A percentile compares a stretch with the other conserved stretches of the same genome.
Conservation (phyloP, 1,140 invertebrate species). For the Trypoxylus dichotomus region DNA sequence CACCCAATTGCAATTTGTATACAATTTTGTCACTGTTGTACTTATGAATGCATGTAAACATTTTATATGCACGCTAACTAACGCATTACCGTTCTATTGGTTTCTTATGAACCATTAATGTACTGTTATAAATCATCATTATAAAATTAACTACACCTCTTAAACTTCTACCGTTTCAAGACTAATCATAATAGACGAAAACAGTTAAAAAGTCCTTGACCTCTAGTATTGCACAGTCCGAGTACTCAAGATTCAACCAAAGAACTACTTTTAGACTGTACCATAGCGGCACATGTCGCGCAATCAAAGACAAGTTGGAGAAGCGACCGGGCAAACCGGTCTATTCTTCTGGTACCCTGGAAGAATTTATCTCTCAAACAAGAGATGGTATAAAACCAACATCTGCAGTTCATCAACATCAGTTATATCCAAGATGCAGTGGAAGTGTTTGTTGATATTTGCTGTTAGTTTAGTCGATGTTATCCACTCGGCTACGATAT, state of each 20-base stretch:
- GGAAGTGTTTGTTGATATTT: constrained; percentile 29
- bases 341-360: constrained; percentile 9
- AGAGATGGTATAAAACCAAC: constrained; percentile 31
- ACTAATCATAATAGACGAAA: constrained; percentile 6
- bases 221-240: background rate
- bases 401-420: constrained; percentile 24
- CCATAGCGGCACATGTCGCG: background rate
- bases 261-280: background rate
- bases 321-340: constrained; percentile 21
- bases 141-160: constrained; percentile 6
- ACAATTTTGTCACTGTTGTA: background rate
- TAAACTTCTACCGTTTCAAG: background rate
- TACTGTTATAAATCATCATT: background rate
- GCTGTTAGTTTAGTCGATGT: constrained; percentile 28
- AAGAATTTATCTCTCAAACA: constrained; percentile 30
- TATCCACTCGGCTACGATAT: constrained; percentile 32
- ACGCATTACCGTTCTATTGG: background rate
- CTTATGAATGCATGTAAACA: background rate
- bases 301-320: constrained; percentile 10
- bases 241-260: background rate
- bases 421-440: constrained; percentile 30
- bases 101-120: background rate
- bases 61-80: background rate
- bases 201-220: constrained; percentile 28
- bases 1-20: background rate